Percentiles rank a stretch among this genome's conserved stretches.
phyloP scores from a whole-genome alignment of 2,797 vertebrate species.

The Ciconia nigra region DNA sequence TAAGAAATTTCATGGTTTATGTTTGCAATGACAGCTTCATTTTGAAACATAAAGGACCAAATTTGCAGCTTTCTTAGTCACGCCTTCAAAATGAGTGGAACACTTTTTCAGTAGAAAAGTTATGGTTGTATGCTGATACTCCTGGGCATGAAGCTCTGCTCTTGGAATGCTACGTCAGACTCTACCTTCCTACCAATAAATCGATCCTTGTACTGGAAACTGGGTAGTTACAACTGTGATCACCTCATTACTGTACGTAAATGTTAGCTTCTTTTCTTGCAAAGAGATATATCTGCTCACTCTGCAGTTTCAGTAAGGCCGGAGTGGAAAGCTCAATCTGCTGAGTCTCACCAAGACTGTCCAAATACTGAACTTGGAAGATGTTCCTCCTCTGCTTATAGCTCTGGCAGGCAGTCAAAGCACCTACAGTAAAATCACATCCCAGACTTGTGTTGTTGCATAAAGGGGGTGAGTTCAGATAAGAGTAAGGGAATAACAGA shows the following conservation, averaged over 20 bases:
- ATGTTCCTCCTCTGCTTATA: neutral
- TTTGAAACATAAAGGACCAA: neutral
- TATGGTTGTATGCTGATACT: neutral
- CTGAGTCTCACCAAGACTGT: neutral
- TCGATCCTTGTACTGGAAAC: neutral
- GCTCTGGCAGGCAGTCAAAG: neutral
- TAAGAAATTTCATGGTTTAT: neutral
- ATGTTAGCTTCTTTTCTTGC: neutral
- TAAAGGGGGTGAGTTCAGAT: conserved; percentile 38
- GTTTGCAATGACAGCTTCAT: neutral
- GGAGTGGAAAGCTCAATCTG: neutral
- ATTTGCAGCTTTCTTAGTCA: neutral
- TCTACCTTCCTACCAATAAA: neutral
- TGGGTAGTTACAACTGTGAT: neutral
- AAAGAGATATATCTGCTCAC: neutral
- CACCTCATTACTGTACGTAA: neutral
- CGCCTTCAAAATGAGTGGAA: neutral
- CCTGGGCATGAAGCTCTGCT: neutral
- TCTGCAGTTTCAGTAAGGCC: neutral
- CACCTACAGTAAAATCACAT: conserved; percentile 3
- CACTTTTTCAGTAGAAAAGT: neutral
- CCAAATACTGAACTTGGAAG: neutral
- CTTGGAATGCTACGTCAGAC: neutral
- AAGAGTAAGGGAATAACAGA: conserved; percentile 46
- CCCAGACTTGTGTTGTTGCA: conserved; percentile 11